Evolutionary conservation across 2,888 invertebrate genomes (phyloP).

Genomic region (Phortica magna): DNA sequence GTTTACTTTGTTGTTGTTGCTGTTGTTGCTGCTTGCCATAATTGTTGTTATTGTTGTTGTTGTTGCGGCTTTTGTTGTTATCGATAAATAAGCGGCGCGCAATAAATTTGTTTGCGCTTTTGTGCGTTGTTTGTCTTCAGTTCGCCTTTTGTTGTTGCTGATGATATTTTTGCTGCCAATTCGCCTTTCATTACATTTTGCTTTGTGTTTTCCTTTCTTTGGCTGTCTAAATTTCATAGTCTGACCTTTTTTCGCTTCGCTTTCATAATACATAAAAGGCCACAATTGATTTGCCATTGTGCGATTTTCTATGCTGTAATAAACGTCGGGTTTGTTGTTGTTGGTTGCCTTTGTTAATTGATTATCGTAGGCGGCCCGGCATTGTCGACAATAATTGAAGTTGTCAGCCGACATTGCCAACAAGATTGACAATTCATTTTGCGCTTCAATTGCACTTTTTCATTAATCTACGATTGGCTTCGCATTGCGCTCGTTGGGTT

Average conservation of each 20-base stretch:
- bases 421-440: too few relatives aligned
- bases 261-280: conserved; percentile 8
- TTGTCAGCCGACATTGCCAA: neutral
- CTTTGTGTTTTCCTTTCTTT: neutral
- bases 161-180: neutral
- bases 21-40: conserved; percentile 24
- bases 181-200: neutral
- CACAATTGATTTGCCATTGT: neutral
- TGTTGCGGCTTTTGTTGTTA: too few relatives aligned
- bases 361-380: neutral
- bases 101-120: conserved; percentile 57
- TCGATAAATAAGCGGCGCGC: conserved; percentile 53
- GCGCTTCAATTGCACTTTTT: neutral
- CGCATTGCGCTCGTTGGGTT: neutral
- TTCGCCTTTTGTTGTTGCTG: too few relatives aligned
- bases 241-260: neutral
- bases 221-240: neutral
- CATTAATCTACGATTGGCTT: neutral
- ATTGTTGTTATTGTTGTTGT: conserved; percentile 26
- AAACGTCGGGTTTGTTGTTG: too few relatives aligned
- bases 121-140: neutral
- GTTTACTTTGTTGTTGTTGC: neutral
- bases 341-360: conserved; percentile 15
- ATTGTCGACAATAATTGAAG: neutral
- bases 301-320: neutral